phyloP scores from a whole-genome alignment of 30 jellyfish, hydroid and myxozoan species.

The Cassiopea xamachana region DNA sequence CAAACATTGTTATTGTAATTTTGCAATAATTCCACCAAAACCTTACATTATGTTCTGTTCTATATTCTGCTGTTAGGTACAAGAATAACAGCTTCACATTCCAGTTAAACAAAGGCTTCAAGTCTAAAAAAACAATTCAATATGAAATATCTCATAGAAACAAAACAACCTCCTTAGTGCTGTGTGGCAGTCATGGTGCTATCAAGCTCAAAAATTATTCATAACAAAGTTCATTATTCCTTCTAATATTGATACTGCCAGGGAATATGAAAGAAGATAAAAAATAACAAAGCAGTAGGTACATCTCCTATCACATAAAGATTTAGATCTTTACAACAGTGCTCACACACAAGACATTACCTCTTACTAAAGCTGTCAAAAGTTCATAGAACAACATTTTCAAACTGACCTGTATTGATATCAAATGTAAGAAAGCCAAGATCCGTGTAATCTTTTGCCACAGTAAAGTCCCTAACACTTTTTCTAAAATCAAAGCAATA shows the following conservation, averaged over 20 bases:
- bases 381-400: neutral
- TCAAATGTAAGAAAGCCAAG: constrained; percentile 85
- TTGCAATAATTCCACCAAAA: neutral
- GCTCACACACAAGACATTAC: too few species aligned
- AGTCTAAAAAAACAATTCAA: constrained; percentile 37
- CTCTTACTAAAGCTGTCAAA: too few species aligned
- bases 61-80: constrained; percentile 88
- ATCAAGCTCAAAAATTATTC: too few species aligned
- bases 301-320: too few species aligned
- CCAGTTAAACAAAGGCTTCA: constrained; percentile 93
- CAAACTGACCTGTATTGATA: constrained; percentile 55
- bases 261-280: too few species aligned
- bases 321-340: too few species aligned
- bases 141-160: too few species aligned
- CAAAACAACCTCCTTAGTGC: neutral
- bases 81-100: constrained; percentile 84
- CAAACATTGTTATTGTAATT: neutral
- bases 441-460: constrained; percentile 83
- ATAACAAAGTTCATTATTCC: too few species aligned
- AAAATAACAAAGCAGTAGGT: too few species aligned
- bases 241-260: too few species aligned
- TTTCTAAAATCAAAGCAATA: constrained; percentile 46
- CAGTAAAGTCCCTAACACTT: constrained; percentile 93
- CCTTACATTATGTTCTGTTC: constrained; percentile 84
- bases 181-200: too few species aligned